Evolutionary conservation across 2,113 vertebrate species (phyloP).

Genomic region (Narcine bancroftii): DNA sequence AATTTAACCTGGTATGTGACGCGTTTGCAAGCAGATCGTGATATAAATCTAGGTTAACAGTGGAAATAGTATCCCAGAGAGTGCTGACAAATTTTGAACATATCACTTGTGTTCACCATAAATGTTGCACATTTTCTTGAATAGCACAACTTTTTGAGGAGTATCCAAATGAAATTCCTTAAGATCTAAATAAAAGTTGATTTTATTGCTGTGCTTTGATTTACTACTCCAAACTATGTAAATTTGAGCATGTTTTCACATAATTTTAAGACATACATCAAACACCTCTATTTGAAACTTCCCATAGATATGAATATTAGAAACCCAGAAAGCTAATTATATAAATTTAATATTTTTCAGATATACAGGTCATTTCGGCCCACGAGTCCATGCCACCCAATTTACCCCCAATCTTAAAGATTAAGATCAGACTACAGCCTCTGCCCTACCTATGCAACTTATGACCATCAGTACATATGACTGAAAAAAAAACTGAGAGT

Average conservation of each 20-base stretch:
- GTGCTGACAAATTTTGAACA: background rate
- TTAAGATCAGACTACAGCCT: too few species aligned
- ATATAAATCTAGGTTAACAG: background rate
- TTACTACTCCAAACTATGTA: background rate
- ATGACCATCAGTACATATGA: too few species aligned
- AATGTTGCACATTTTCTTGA: background rate
- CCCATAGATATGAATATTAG: background rate
- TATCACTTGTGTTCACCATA: background rate
- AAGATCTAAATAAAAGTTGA: background rate
- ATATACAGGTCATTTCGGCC: too few species aligned
- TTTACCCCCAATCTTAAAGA: too few species aligned
- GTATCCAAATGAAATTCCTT: background rate
- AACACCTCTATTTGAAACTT: background rate
- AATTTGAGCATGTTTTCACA: background rate
- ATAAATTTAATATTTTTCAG: too few species aligned
- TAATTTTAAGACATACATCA: background rate
- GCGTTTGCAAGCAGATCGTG: background rate
- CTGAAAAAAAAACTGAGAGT: too few species aligned
- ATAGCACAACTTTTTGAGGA: background rate
- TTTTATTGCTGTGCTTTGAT: background rate
- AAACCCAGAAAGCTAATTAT: background rate
- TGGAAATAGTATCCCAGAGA: background rate
- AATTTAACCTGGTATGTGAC: background rate
- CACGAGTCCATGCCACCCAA: too few species aligned
- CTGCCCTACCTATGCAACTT: too few species aligned